Conservation (phyloP, 37 sponge, comb jelly and placozoan species). For the Aphrocallistes beatrix region DNA sequence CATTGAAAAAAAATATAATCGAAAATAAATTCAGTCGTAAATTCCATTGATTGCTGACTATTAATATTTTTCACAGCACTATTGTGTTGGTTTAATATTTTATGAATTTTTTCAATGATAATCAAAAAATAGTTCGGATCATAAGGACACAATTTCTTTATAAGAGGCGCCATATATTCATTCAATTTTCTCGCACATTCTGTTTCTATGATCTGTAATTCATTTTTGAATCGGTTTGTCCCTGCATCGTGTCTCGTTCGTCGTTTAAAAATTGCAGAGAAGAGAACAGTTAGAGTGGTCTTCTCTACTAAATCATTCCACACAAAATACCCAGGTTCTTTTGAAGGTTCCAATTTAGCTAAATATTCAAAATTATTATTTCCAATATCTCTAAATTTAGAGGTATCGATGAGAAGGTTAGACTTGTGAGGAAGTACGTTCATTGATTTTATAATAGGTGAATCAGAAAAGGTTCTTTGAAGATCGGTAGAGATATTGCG, state of each 20-base stretch:
- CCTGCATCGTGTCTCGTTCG: background rate
- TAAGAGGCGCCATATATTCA: background rate
- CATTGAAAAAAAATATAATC: background rate
- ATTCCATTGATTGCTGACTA: background rate
- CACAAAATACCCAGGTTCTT: background rate
- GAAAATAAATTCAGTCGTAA: conserved; percentile 1
- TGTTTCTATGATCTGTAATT: background rate
- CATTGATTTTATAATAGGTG: background rate
- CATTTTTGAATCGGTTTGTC: background rate
- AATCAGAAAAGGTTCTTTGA: background rate
- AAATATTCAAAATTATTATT: background rate
- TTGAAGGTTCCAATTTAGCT: background rate
- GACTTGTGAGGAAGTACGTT: background rate
- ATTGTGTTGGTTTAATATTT: background rate
- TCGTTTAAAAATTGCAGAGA: background rate
- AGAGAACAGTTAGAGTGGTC: background rate
- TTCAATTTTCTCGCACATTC: background rate
- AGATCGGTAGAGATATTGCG: background rate
- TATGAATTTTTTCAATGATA: background rate
- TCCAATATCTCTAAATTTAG: background rate
- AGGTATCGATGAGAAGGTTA: background rate
- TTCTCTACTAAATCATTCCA: background rate
- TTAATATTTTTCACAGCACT: background rate
- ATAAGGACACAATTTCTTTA: background rate
- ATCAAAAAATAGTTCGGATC: background rate